Conservation (phyloP, 2,888 invertebrate genomes). For the Patella caerulea region DNA sequence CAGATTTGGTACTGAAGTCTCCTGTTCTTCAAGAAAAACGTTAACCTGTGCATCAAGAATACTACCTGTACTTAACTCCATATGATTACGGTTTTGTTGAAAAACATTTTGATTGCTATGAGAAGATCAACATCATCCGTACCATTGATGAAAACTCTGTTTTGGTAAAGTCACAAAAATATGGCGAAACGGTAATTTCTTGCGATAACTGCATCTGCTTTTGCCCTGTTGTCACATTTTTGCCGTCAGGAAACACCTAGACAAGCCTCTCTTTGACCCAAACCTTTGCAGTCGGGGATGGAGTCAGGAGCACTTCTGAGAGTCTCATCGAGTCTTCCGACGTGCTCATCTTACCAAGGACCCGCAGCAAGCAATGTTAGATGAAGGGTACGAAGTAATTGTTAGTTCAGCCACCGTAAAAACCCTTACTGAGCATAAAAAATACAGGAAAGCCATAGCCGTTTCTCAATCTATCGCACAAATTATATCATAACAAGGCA, state of each 20-base stretch:
- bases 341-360: neutral
- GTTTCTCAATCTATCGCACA: neutral
- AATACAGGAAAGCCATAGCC: neutral
- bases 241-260: constrained; percentile 4
- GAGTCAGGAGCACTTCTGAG: constrained; percentile 4
- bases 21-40: constrained; percentile 1
- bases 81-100: constrained; percentile 17
- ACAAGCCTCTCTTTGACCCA: neutral
- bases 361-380: neutral
- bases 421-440: neutral
- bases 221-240: constrained; percentile 30
- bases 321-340: neutral
- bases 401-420: neutral
- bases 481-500: neutral
- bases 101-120: constrained; percentile 13
- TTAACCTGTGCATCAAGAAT: neutral
- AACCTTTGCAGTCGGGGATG: constrained; percentile 17
- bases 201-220: no score
- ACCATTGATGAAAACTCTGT: neutral
- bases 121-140: neutral
- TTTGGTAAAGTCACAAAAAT: neutral
- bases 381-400: neutral
- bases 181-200: constrained; percentile 16
- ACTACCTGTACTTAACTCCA: constrained; percentile 20
- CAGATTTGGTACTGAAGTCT: constrained; percentile 18